Percentiles rank a stretch among this genome's conserved stretches.
Evolutionary conservation across 2,797 vertebrate genomes (phyloP).

Genomic region (Xenopus petersii): DNA sequence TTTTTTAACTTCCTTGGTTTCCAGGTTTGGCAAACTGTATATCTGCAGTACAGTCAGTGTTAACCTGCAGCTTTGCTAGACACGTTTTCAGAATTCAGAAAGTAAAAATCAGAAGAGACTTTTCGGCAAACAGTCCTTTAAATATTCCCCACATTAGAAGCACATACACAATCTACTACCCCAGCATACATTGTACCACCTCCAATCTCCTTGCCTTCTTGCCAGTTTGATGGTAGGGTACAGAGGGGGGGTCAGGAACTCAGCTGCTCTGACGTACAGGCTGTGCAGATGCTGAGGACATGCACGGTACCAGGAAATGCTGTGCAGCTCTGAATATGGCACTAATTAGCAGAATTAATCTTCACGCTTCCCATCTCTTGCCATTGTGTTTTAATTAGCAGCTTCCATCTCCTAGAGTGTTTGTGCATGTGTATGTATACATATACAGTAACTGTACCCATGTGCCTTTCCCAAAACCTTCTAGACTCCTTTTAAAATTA

Average conservation of each 20-base stretch:
- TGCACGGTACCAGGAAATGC: slow-evolving; percentile 39
- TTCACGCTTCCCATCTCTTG: slow-evolving; percentile 38
- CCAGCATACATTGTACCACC: background rate
- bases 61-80: too few species aligned
- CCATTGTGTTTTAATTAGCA: slow-evolving; percentile 47
- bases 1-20: too few species aligned
- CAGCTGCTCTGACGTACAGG: slow-evolving; percentile 37
- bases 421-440: slow-evolving; percentile 29
- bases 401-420: slow-evolving; percentile 30
- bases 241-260: slow-evolving; percentile 37
- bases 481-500: background rate
- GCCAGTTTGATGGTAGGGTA: background rate
- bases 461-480: background rate
- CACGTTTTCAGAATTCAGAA: too few species aligned
- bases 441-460: slow-evolving; percentile 20
- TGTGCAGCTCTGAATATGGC: slow-evolving; percentile 37
- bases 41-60: too few species aligned
- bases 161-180: too few species aligned
- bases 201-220: background rate
- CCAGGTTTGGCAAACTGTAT: too few species aligned
- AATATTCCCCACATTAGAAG: too few species aligned
- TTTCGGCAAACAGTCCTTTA: too few species aligned
- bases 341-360: slow-evolving; percentile 48
- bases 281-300: slow-evolving; percentile 33
- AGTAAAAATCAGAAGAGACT: too few species aligned